These are phyloP conservation scores for Platanista minor DNA, from an alignment of 2,113 vertebrate genomes.

Conservation along the genomic window DNA sequence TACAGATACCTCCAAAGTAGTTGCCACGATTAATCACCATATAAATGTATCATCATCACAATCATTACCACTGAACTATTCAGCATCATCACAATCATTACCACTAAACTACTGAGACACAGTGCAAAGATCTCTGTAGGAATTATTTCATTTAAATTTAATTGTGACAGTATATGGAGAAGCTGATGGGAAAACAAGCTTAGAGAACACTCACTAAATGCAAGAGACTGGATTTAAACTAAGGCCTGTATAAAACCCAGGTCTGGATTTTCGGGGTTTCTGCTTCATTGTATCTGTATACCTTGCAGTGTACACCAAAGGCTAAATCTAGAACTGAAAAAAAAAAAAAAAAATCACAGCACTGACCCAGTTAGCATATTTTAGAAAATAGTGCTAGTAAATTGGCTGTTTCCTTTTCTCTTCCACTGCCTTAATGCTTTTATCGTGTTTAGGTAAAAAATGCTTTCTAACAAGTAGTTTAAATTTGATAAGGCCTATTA, in stretches of 20 bases:
- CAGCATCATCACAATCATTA: neutral
- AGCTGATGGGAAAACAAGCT: neutral
- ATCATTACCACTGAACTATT: too few relatives aligned
- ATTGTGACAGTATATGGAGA: accelerated
- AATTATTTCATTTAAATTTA: neutral
- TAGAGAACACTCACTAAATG: neutral
- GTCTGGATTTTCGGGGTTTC: neutral
- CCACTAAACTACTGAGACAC: neutral
- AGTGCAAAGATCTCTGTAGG: neutral
- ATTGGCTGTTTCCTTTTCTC: neutral
- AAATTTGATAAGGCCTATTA: neutral
- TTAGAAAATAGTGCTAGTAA: neutral
- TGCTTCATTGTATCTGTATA: neutral
- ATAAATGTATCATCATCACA: neutral
- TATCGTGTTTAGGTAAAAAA: neutral
- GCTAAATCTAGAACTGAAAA: neutral
- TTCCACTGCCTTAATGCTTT: neutral
- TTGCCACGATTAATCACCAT: neutral
- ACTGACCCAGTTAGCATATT: neutral
- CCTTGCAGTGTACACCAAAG: neutral
- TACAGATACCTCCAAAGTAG: neutral
- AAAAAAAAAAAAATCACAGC: neutral
- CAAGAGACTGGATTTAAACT: neutral
- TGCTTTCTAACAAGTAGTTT: neutral
- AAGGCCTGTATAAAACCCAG: neutral